Conservation (phyloP, 1,140 invertebrate species). For the Hetaerina americana region DNA sequence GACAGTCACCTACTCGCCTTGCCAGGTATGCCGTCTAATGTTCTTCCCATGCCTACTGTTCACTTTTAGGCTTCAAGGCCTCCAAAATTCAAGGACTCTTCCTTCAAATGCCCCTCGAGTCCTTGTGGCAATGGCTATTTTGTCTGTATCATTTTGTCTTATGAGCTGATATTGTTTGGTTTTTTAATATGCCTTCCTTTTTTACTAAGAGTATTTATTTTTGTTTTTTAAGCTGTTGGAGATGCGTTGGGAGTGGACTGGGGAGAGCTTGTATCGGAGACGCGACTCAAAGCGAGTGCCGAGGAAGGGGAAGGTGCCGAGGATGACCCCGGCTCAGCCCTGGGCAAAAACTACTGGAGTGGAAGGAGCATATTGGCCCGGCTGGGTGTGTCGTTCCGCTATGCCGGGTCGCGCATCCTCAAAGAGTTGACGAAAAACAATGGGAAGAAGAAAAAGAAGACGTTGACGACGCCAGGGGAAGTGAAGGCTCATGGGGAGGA, state of each 20-base stretch:
- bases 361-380: conserved; percentile 53
- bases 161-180: background rate
- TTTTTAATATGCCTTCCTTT: conserved; percentile 26
- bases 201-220: no score
- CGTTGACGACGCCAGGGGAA: no score
- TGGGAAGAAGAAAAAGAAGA: background rate
- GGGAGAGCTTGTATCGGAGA: conserved; percentile 72
- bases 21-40: no score
- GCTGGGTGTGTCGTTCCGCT: conserved; percentile 46
- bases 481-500: background rate
- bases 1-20: no score
- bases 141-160: background rate
- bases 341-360: conserved; percentile 51
- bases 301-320: conserved; percentile 27
- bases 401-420: conserved; percentile 15
- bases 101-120: no score
- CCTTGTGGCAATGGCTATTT: no score
- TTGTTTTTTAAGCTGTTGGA: conserved; percentile 51
- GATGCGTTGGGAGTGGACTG: conserved; percentile 85
- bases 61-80: no score
- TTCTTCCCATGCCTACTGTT: no score
- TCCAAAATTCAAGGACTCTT: no score
- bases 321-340: conserved; percentile 38
- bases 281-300: conserved; percentile 36
- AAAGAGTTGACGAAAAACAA: conserved; percentile 2